phyloP scores from a whole-genome alignment of 2,888 invertebrate genomes.

The Cryptocephalus moraei region DNA sequence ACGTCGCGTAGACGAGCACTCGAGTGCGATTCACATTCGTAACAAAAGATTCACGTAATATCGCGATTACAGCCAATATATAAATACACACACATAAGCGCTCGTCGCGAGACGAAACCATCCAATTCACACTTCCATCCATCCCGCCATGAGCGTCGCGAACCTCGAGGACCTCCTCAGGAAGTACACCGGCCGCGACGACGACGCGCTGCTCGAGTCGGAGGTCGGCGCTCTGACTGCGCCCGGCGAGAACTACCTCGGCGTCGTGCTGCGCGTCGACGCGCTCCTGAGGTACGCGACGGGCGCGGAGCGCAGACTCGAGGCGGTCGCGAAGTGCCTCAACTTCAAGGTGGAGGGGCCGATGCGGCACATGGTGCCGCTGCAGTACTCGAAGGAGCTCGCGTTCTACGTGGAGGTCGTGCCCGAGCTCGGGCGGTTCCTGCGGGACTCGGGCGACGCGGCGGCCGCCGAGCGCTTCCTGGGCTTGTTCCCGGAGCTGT shows the following conservation, averaged over 20 bases:
- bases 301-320: constrained; percentile 7
- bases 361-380: constrained; percentile 1
- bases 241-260: constrained; percentile 12
- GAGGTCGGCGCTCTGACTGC: constrained; percentile 6
- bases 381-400: constrained; percentile 9
- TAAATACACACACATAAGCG: no score
- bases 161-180: no score
- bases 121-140: no score
- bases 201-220: neutral
- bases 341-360: neutral
- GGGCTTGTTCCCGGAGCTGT: constrained; percentile 9
- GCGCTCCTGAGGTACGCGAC: constrained; percentile 7
- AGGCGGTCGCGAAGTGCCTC: constrained; percentile 10
- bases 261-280: constrained; percentile 11
- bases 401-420: constrained; percentile 9
- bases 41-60: no score
- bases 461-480: constrained; percentile 3
- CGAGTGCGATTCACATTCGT: no score
- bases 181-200: neutral
- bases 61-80: no score
- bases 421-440: constrained; percentile 9
- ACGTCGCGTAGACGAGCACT: no score
- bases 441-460: constrained; percentile 3
- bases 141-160: no score
- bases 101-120: no score